A percentile compares a stretch with the other conserved stretches of the same genome.
phyloP scores from a whole-genome alignment of 2,113 vertebrate genomes.

The Notothenia coriiceps region DNA sequence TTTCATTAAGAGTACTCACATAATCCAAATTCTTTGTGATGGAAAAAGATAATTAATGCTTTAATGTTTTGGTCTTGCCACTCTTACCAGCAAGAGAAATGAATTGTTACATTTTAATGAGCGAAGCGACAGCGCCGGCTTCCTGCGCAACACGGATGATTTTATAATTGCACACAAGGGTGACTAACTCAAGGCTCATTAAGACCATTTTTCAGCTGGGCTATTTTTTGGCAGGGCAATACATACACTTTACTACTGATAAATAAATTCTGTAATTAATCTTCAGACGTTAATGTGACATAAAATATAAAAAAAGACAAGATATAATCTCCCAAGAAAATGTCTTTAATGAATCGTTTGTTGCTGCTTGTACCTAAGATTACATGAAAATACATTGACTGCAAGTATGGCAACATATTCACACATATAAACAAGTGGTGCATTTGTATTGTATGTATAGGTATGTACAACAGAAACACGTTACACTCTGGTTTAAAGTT shows the following conservation, averaged over 20 bases:
- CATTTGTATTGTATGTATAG: slow-evolving; percentile 83
- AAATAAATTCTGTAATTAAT: slow-evolving; percentile 69
- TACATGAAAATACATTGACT: slow-evolving; percentile 86
- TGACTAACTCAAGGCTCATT: slow-evolving; percentile 81
- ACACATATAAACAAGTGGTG: slow-evolving; percentile 87
- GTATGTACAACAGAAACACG: slow-evolving; percentile 85
- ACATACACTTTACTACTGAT: slow-evolving; percentile 65
- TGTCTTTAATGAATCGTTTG: slow-evolving; percentile 85
- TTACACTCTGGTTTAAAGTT: slow-evolving; percentile 82
- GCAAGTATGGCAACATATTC: slow-evolving; percentile 85
- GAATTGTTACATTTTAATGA: slow-evolving; percentile 98
- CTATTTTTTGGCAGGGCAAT: slow-evolving; percentile 73
- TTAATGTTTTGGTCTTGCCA: slow-evolving; percentile 96
- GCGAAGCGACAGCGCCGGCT: slow-evolving; percentile 93
- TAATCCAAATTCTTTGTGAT: slow-evolving; percentile 95
- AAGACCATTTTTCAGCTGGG: slow-evolving; percentile 76
- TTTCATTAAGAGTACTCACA: slow-evolving; percentile 95
- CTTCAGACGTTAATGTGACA: slow-evolving; percentile 21
- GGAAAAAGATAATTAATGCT: slow-evolving; percentile 97
- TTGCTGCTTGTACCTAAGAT: slow-evolving; percentile 84
- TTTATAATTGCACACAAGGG: slow-evolving; percentile 89
- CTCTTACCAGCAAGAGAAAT: slow-evolving; percentile 88
- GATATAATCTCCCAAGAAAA: slow-evolving; percentile 81
- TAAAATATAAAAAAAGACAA: slow-evolving; percentile 41
- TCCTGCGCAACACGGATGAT: slow-evolving; percentile 88